Percentiles rank a stretch among this genome's conserved stretches.
Conservation (phyloP, 37 sponge, comb jelly and placozoan genomes). For the Cladorhizidae sp. region DNA sequence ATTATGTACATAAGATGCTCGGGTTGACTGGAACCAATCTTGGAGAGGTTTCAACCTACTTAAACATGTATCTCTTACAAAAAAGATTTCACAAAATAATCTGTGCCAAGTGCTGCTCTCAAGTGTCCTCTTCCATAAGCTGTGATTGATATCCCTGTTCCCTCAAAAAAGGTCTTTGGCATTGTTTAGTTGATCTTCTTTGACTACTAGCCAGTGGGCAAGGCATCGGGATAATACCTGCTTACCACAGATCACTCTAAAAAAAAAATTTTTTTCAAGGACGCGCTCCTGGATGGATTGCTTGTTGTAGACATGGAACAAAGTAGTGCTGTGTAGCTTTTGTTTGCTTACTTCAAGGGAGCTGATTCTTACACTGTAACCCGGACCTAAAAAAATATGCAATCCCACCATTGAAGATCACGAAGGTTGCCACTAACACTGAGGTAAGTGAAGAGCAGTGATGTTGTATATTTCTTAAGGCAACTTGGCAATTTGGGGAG, state of each 20-base stretch:
- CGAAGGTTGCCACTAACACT: not conserved
- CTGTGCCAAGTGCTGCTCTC: not conserved
- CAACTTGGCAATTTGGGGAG: conserved; percentile 2
- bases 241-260: not conserved
- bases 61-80: not conserved
- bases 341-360: too few relatives aligned
- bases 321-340: too few relatives aligned
- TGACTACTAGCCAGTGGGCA: not conserved
- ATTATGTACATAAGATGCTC: too few relatives aligned
- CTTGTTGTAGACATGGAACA: too few relatives aligned
- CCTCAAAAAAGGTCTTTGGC: not conserved
- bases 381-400: too few relatives aligned
- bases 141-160: not conserved
- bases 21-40: not conserved
- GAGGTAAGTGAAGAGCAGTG: not conserved
- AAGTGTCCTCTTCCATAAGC: not conserved
- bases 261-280: too few relatives aligned
- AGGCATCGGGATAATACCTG: not conserved
- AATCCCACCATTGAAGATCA: not conserved
- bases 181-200: too few relatives aligned
- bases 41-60: not conserved
- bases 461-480: not conserved
- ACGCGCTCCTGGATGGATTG: too few relatives aligned
- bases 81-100: not conserved
- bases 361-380: too few relatives aligned